A percentile compares a stretch with the other conserved stretches of the same genome.
These are phyloP conservation scores for Cataglyphis livida DNA, from an alignment of 2,888 invertebrate genomes.

Conservation along the genomic window DNA sequence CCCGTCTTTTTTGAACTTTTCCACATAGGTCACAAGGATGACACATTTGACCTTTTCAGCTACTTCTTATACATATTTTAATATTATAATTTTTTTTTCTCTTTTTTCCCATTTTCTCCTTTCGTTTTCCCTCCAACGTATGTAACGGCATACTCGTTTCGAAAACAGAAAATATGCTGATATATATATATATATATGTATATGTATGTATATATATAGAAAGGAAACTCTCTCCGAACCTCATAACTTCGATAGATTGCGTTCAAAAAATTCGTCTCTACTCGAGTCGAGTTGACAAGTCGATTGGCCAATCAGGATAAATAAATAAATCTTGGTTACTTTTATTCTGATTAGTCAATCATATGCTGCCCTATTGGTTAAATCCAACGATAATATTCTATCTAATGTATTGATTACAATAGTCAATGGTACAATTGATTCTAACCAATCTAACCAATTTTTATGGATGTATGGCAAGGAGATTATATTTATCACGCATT, in stretches of 20 bases:
- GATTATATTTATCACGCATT: no score
- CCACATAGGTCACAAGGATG: not conserved
- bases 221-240: not conserved
- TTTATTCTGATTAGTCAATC: no score
- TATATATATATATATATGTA: not conserved
- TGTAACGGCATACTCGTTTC: not conserved
- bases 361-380: not conserved
- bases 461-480: no score
- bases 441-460: no score
- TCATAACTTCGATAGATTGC: not conserved
- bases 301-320: not conserved
- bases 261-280: not conserved
- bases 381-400: no score
- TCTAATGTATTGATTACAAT: no score
- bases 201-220: not conserved
- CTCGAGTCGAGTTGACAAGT: not conserved
- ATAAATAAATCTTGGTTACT: no score
- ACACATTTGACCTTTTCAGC: not conserved
- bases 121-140: not conserved
- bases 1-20: not conserved
- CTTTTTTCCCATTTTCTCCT: not conserved
- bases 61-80: not conserved
- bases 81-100: not conserved
- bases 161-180: no score
- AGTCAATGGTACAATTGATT: no score